phyloP scores from a whole-genome alignment of 2,113 vertebrate species.

The Aptenodytes forsteri region DNA sequence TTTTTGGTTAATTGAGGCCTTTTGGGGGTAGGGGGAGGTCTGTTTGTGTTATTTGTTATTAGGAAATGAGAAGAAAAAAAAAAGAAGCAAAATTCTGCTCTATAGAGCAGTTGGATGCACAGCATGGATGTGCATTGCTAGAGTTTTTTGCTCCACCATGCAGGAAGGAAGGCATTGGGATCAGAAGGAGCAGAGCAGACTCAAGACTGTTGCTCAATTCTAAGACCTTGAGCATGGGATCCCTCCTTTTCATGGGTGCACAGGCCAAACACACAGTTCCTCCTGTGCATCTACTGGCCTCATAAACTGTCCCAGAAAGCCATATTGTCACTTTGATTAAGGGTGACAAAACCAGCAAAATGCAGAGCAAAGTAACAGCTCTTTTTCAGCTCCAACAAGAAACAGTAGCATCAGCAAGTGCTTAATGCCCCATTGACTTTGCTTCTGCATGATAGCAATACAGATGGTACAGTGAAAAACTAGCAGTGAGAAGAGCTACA shows the following conservation, averaged over 20 bases:
- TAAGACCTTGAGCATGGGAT: neutral
- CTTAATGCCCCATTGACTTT: neutral
- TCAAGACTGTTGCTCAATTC: neutral
- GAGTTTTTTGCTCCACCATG: neutral
- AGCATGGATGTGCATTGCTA: neutral
- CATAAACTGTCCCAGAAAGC: neutral
- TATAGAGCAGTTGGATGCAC: neutral
- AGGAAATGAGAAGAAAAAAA: neutral
- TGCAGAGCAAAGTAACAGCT: neutral
- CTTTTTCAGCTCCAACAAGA: neutral
- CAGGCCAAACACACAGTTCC: neutral
- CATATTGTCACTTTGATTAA: neutral
- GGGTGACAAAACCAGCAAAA: neutral
- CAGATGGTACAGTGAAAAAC: conserved; percentile 16
- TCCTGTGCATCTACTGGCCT: neutral
- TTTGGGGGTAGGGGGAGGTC: fast-evolving
- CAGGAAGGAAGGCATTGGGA: neutral
- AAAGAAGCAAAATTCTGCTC: neutral
- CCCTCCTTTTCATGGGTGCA: neutral
- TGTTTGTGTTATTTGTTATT: neutral
- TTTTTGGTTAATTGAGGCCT: neutral
- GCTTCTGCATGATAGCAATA: neutral
- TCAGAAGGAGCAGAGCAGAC: neutral
- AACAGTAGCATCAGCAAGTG: conserved; percentile 16
- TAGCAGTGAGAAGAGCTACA: neutral